Evolutionary conservation across 2,888 invertebrate genomes (phyloP), one percentile per base, ranked within the genome.

Genomic region (Pegoplata infirma): DNA sequence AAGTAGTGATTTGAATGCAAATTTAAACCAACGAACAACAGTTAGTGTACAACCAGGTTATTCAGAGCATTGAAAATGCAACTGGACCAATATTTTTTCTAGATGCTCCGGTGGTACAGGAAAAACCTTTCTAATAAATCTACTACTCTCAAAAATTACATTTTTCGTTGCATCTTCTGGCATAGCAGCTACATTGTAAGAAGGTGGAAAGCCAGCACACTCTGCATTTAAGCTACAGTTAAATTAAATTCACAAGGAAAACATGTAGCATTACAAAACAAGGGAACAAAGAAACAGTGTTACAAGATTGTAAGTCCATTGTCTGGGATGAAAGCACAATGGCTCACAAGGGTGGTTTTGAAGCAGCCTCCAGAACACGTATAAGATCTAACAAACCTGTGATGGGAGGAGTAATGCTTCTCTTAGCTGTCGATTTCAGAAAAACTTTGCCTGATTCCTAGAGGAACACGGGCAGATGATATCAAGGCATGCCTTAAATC

Each of bases 11-110:
- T 23, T 5, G 4, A 5, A 6, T 5, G 6, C 3, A 23, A 23
- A 23, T 6, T 5, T 23, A 5, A 6, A 71, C 51, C 71, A 58
- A 63, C 58, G 67, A 80, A 46, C 69, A 76, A 46, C 46, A 53
- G 32, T 74, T 56, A 49, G 47, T 53, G 25, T 61, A 66, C 16
- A 4, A 47, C n/a, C 14, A 5, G 7, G 23, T 23, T 5, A 23
- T 23, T 23, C 3, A 47, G 3, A 56, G 56, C 14, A n/a, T 59
- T 10, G 16, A 21, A 47, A 36, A 12, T 23, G n/a, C 14, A 25
- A 3, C 21, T 32, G 59, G 69, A 1, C 21, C 51, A n/a, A 1
- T 71, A 21, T 61, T 61, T 71, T 71, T 61, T 19, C 21, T 71
- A 1, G 71, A 71, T 53, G 71, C 2, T 44, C 71, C 14, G 58